Conservation (phyloP, 2,113 vertebrate genomes). For the Lampris megalopsis region DNA sequence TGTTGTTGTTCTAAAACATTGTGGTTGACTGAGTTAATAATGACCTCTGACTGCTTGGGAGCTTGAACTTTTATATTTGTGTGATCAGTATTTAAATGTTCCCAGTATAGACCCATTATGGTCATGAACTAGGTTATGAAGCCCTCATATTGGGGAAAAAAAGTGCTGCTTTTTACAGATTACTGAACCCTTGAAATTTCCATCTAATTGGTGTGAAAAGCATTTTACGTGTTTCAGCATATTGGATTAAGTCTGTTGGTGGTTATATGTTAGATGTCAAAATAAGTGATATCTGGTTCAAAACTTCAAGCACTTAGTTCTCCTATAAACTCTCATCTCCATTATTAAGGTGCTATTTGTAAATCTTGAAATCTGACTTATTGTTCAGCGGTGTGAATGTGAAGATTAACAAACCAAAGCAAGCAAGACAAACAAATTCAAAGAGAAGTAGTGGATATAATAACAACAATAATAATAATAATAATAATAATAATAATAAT, state of each 20-base stretch:
- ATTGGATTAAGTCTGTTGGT: neutral
- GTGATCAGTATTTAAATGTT: conserved; percentile 35
- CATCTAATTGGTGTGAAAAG: conserved; percentile 1
- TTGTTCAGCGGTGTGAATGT: too few relatives aligned
- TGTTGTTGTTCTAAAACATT: neutral
- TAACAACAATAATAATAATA: too few relatives aligned
- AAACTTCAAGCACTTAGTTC: conserved; percentile 43
- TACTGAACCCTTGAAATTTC: neutral
- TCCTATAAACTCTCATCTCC: neutral
- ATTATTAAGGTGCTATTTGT: conserved; percentile 13
- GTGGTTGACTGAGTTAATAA: conserved; percentile 7
- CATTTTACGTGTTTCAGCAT: conserved; percentile 7
- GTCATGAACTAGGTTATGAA: neutral
- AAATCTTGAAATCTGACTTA: neutral
- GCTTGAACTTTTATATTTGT: conserved; percentile 28
- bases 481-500: too few relatives aligned
- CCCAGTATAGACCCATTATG: neutral
- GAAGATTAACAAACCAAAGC: too few relatives aligned
- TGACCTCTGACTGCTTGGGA: conserved; percentile 30
- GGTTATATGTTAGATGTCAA: neutral
- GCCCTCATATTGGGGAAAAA: too few relatives aligned
- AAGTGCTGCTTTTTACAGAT: neutral
- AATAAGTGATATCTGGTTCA: conserved; percentile 6
- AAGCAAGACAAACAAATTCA: too few relatives aligned
- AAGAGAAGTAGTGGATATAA: too few relatives aligned